Evolutionary conservation across 2,797 vertebrate genomes (phyloP).

Genomic region (Gambelia wislizenii): DNA sequence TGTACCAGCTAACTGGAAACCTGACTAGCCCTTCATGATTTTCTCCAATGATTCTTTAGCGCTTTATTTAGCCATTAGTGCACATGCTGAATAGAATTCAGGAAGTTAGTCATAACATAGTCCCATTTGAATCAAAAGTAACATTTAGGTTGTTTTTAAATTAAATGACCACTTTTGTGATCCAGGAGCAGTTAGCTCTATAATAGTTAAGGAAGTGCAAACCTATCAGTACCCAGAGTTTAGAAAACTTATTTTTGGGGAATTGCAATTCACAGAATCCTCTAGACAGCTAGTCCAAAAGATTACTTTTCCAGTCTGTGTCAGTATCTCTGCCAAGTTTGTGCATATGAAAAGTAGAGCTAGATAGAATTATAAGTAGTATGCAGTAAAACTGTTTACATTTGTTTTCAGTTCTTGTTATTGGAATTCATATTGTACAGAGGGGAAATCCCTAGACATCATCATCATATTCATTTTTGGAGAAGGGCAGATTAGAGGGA

Average conservation of each 20-base stretch:
- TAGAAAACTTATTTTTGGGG: too few relatives aligned
- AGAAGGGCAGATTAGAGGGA: background rate
- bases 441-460: background rate
- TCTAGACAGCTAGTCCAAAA: too few relatives aligned
- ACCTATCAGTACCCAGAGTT: too few relatives aligned
- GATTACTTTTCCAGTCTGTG: too few relatives aligned
- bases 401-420: background rate
- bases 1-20: background rate
- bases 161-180: background rate
- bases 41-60: background rate
- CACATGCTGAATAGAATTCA: background rate
- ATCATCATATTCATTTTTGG: background rate
- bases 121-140: background rate
- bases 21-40: background rate
- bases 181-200: background rate
- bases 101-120: background rate
- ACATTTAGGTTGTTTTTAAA: background rate
- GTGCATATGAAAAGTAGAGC: background rate
- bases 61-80: background rate
- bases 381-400: background rate
- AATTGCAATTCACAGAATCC: too few relatives aligned
- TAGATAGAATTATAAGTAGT: background rate
- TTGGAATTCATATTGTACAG: background rate
- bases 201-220: too few relatives aligned
- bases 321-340: background rate